phyloP scores from a whole-genome alignment of 2,888 invertebrate species.

The Phasia obesa region DNA sequence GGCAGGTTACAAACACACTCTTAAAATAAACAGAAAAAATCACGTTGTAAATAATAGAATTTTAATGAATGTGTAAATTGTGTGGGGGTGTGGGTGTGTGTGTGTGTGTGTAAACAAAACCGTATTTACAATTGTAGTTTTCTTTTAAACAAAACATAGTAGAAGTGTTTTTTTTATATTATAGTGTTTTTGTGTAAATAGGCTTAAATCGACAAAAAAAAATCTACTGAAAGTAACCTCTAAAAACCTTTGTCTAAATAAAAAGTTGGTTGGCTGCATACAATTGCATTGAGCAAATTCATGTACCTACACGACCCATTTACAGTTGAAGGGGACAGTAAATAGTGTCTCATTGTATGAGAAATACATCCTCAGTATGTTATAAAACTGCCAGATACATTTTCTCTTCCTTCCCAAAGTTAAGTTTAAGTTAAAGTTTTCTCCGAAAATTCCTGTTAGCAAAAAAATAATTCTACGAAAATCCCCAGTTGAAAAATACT shows the following conservation, averaged over 20 bases:
- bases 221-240: slow-evolving; percentile 28
- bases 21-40: slow-evolving; percentile 28
- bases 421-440: no score
- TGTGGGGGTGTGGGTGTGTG: slow-evolving; percentile 35
- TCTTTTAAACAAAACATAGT: slow-evolving; percentile 8
- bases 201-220: slow-evolving; percentile 15
- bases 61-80: slow-evolving; percentile 64
- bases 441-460: no score
- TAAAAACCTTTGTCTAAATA: slow-evolving; percentile 57
- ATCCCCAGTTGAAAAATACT: no score
- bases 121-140: slow-evolving; percentile 44
- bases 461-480: no score
- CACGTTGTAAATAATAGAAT: slow-evolving; percentile 62
- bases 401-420: no score
- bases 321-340: slow-evolving; percentile 20
- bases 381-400: no score
- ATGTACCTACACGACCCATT: background rate
- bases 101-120: slow-evolving; percentile 46
- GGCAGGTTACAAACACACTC: slow-evolving; percentile 25
- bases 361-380: background rate
- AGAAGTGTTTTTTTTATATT: slow-evolving; percentile 4
- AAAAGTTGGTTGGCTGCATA: slow-evolving; percentile 36
- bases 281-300: slow-evolving; percentile 37
- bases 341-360: slow-evolving; percentile 42
- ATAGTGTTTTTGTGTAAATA: slow-evolving; percentile 50